phyloP scores from a whole-genome alignment of 2,797 vertebrate species.

The Oreonectes daqikongensis region DNA sequence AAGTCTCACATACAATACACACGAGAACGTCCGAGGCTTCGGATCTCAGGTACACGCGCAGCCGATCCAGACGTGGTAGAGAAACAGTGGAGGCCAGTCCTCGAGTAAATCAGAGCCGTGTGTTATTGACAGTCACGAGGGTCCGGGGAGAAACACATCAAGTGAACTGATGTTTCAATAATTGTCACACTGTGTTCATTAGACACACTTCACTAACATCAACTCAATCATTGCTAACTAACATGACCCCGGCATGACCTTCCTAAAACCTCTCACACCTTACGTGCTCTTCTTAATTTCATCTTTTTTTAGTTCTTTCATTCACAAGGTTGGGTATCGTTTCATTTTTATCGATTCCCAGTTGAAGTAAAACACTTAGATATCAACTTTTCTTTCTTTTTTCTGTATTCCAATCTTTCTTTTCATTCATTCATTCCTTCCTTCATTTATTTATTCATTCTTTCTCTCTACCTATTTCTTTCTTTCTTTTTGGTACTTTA shows the following conservation, averaged over 20 bases:
- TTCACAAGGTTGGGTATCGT: no score
- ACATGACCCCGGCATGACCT: conserved; percentile 23
- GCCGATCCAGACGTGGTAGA: no score
- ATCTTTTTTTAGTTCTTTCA: background rate
- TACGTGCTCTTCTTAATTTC: background rate
- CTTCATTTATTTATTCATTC: no score
- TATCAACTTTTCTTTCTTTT: no score
- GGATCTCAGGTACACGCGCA: no score
- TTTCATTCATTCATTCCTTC: no score
- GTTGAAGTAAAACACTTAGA: no score
- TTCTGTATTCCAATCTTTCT: background rate
- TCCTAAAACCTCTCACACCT: background rate
- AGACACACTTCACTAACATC: conserved; percentile 58
- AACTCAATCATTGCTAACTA: conserved; percentile 55
- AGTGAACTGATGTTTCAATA: background rate
- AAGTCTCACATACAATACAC: background rate
- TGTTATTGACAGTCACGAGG: background rate
- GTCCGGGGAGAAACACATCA: background rate
- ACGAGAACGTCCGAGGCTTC: background rate
- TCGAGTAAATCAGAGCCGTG: background rate
- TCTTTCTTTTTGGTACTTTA: no score
- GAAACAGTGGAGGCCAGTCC: background rate
- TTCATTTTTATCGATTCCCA: no score
- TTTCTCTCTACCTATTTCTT: no score
- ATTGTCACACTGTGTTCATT: conserved; percentile 63